Percentiles rank a stretch among this genome's conserved stretches.
phyloP scores from a whole-genome alignment of 1,140 invertebrate species.

The Melitaea cinxia region DNA sequence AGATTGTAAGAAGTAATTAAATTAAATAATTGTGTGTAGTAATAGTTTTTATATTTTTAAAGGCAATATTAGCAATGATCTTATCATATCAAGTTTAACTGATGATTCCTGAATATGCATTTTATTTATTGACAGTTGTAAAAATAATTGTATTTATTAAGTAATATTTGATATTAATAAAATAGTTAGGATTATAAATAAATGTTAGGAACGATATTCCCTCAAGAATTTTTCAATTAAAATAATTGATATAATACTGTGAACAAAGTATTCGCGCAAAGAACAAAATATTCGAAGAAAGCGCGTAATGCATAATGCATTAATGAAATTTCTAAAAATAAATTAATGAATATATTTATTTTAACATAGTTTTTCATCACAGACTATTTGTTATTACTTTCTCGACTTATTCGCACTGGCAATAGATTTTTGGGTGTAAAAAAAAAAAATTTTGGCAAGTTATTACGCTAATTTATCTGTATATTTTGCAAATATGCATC shows the following conservation, averaged over 20 bases:
- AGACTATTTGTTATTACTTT: too few species aligned
- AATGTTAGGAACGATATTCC: not conserved
- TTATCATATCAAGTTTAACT: not conserved
- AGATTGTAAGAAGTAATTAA: not conserved
- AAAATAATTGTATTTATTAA: constrained; percentile 5
- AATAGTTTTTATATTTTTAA: not conserved
- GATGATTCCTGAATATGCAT: constrained; percentile 6
- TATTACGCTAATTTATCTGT: too few species aligned
- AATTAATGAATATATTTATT: too few species aligned
- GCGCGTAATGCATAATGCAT: too few species aligned
- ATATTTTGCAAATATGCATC: too few species aligned
- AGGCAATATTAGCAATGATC: constrained; percentile 3
- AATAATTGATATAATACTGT: not conserved
- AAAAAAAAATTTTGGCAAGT: too few species aligned
- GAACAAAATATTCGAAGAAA: too few species aligned
- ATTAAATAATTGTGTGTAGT: not conserved
- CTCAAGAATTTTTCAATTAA: not conserved
- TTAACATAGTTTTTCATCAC: too few species aligned
- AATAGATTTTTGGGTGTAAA: too few species aligned
- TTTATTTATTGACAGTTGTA: constrained; percentile 8
- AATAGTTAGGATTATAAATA: not conserved
- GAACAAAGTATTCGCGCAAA: too few species aligned
- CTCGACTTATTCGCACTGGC: too few species aligned
- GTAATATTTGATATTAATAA: not conserved
- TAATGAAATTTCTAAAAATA: too few species aligned